Evolutionary conservation across 2,888 invertebrate species (phyloP).

Genomic region (Erebia ligea): DNA sequence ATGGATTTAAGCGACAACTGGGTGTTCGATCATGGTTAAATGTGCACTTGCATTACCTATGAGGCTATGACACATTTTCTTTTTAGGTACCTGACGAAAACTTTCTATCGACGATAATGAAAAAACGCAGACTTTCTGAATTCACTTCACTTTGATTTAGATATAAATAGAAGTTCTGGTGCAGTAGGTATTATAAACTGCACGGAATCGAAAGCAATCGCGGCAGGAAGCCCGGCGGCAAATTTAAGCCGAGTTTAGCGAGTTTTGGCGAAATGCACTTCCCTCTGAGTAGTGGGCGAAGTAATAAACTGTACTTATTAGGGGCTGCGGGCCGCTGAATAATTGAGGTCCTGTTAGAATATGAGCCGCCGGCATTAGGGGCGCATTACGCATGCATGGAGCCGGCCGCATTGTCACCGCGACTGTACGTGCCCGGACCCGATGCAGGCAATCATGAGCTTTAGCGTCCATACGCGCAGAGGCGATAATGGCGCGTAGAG

Average conservation of each 20-base stretch:
- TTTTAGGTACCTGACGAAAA: too few species aligned
- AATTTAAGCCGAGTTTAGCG: conserved; percentile 24
- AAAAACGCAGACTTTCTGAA: too few species aligned
- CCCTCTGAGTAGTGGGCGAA: conserved; percentile 34
- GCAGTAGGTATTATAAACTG: neutral
- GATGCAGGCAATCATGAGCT: neutral
- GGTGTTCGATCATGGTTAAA: too few species aligned
- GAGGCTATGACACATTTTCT: too few species aligned
- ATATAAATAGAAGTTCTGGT: neutral
- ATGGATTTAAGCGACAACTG: too few species aligned
- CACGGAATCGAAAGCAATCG: conserved; percentile 19
- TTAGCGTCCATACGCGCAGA: neutral
- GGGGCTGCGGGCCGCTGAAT: conserved; percentile 38
- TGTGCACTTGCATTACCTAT: too few species aligned
- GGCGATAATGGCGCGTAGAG: conserved; percentile 2
- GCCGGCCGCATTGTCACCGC: conserved; percentile 40
- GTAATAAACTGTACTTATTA: conserved; percentile 39
- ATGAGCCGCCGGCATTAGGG: conserved; percentile 42
- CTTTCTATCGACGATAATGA: too few species aligned
- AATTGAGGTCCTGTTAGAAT: conserved; percentile 43
- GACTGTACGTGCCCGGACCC: conserved; percentile 1
- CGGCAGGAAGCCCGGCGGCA: conserved; percentile 13
- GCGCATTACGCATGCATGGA: conserved; percentile 47
- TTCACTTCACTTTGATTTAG: neutral
- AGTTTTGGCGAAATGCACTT: conserved; percentile 32